Conservation (phyloP, 2,113 vertebrate species). For the Reinhardtius hippoglossoides region DNA sequence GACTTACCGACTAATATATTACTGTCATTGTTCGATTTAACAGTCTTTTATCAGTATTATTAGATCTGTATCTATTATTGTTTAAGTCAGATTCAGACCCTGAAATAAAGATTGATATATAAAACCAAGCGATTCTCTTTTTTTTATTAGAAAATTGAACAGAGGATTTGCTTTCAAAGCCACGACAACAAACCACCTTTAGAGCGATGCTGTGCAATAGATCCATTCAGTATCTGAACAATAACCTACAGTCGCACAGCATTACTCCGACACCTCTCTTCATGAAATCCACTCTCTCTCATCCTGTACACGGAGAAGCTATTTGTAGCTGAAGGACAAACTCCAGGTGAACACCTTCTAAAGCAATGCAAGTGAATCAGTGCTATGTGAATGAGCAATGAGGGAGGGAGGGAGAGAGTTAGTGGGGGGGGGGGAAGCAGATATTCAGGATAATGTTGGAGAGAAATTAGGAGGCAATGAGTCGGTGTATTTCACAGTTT, state of each 20-base stretch:
- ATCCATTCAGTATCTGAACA: background rate
- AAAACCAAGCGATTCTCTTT: too few species aligned
- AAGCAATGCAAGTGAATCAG: background rate
- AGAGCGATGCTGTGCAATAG: background rate
- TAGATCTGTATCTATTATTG: background rate
- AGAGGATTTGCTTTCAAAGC: background rate
- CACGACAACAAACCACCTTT: background rate
- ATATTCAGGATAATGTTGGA: background rate
- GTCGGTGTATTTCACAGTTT: background rate
- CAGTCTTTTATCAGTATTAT: too few species aligned
- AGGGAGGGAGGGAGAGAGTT: too few species aligned
- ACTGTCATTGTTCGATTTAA: too few species aligned
- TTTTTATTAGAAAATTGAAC: background rate
- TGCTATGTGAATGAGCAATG: too few species aligned
- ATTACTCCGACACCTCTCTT: background rate
- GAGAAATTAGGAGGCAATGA: background rate
- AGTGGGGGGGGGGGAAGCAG: too few species aligned
- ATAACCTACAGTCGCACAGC: background rate
- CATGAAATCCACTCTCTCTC: background rate
- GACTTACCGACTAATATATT: background rate
- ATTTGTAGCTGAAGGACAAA: background rate
- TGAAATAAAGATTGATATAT: background rate
- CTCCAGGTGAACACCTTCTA: background rate
- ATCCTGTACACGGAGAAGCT: background rate
- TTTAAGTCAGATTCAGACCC: background rate